Evolutionary conservation across 2,113 vertebrate genomes (phyloP), one percentile per base, ranked within the genome.

Genomic region (Ceyx cyanopectus): DNA sequence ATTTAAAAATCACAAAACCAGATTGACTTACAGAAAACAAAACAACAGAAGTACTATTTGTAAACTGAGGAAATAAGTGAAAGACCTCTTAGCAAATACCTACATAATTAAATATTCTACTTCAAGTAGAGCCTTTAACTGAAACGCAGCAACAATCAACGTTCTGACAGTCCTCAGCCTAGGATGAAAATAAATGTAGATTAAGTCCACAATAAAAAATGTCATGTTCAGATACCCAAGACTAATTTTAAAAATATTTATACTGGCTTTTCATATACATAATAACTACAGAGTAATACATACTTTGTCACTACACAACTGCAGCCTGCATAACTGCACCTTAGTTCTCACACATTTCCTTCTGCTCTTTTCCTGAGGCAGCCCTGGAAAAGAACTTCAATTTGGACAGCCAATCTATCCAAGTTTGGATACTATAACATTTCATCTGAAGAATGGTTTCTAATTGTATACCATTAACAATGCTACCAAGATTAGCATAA

Each of bases 391-490:
- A 23, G 8, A 72, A 43, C 58, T 90, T 92, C 57, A 73, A 88
- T 74, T 30, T 53, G 69, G 57, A 43, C 27, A 85, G 27, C 22
- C 54, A 77, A 67, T 70, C 68, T 58, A 81, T 57, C 22, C 40
- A 78, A 80, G 23, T 40, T 77, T 68, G 34, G 66, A 8, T n/a
- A 72, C 40, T 43, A 1, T 18, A 91, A 79, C 41, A 76, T 23
- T 60, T 91, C 48, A 50, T 79, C 66, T 76, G 57, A 86, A 93
- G 81, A 94, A 94, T 58, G 20, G 32, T 58, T 63, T 89, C 70
- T 91, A 91, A 91, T 69, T 89, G 23, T 41, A 58, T 26, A 62
- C 18, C 34, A 85, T 79, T 82, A 89, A 66, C 54, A 85, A 85
- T 58, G 11, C 27, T 92, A 58, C 86, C 43, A 65, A 91, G 40